Percentiles rank a stretch among this genome's conserved stretches.
phyloP scores from a whole-genome alignment of 2,888 invertebrate species.

The Phorcus lineatus region DNA sequence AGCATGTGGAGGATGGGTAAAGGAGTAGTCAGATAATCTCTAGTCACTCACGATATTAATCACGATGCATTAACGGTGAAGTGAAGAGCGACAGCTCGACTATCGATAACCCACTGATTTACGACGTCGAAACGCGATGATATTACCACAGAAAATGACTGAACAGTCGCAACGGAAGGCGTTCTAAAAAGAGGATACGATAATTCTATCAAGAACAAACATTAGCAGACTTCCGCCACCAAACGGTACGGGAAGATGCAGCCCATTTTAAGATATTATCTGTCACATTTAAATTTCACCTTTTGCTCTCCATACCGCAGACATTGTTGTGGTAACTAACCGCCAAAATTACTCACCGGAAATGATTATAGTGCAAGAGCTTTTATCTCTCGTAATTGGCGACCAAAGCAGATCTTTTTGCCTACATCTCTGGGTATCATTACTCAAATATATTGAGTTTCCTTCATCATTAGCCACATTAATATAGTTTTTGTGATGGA shows the following conservation, averaged over 20 bases:
- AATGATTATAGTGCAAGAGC: background rate
- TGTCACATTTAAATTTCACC: constrained; percentile 16
- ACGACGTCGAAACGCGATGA: background rate
- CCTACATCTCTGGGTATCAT: constrained; percentile 5
- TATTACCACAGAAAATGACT: background rate
- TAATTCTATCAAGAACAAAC: background rate
- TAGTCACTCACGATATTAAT: background rate
- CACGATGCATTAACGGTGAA: constrained; percentile 11
- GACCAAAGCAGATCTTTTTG: background rate
- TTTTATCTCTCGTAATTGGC: constrained; percentile 11
- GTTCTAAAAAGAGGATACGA: background rate
- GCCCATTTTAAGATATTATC: constrained; percentile 11
- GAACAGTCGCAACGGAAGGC: background rate
- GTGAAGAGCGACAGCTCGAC: background rate
- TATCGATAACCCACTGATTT: background rate
- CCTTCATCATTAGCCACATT: constrained; percentile 8
- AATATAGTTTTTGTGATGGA: constrained; percentile 8
- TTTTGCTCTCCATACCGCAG: background rate
- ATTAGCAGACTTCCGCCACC: constrained; percentile 1
- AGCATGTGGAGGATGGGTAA: too few species aligned
- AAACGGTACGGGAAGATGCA: background rate
- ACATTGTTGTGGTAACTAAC: too few species aligned
- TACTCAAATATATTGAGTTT: constrained; percentile 19
- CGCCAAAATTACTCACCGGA: background rate
- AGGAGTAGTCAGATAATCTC: too few species aligned